Evolutionary conservation across 1,140 invertebrate genomes (phyloP), one percentile per base, ranked within the genome.

Genomic region (Trichomalopsis sarcophagae): DNA sequence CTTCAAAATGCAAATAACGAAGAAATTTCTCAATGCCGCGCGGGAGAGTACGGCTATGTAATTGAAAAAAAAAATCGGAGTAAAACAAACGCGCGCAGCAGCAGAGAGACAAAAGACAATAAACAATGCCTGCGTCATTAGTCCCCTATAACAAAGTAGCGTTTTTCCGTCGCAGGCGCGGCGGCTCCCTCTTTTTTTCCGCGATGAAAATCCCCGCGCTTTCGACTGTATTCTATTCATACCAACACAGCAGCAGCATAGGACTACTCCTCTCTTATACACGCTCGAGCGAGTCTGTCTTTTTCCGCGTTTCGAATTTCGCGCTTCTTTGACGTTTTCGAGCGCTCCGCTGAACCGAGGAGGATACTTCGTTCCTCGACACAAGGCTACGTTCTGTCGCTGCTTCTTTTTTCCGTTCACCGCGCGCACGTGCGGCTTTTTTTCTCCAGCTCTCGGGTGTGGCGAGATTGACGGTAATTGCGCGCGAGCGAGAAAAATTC

Each of bases 271-370:
- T 21, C 55, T 62, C 55, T 21, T 62, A 27, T 27, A n/a, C 55
- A 62, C 55, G 55, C 55, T 62, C 55, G 55, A 62, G 55, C 14
- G 55, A 62, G 55, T 44, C 55, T n/a, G 55, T n/a, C 55, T 62
- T 62, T 62, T 62, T 62, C 55, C 55, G 55, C 55, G 21, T 62
- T 62, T 62, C 55, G 55, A 62, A 62, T 62, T 62, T 62, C 55
- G 55, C 55, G 55, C 55, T 62, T 62, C 55, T 62, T 62, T 62
- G 55, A 17, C 50, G 50, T 55, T 55, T 21, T 55, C 50, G 50
- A 55, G 50, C 50, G 50, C 55, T 62, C 55, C 55, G 55, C 55
- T 62, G 17, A n/a, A 62, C 55, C 55, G 55, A 62, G 55, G 55
- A 62, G 55, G 55, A 62, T 62, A 62, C 17, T 55, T 17, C 50